These are phyloP conservation scores for Melanaphis sacchari DNA, from an alignment of 1,140 invertebrate species.

Conservation along the genomic window DNA sequence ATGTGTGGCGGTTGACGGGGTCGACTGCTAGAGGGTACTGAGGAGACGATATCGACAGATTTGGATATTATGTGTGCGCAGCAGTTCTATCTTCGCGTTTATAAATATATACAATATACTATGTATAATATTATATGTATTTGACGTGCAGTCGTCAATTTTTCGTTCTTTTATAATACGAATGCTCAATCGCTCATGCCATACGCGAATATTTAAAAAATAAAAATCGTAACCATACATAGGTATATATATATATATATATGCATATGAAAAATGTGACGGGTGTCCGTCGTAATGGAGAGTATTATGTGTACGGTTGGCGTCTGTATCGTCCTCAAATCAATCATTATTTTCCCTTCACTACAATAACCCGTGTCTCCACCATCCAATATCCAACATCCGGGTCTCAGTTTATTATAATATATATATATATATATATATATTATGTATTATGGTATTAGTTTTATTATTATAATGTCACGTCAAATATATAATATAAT, in stretches of 20 bases:
- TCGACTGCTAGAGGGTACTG: background rate
- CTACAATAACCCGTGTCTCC: background rate
- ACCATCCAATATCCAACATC: background rate
- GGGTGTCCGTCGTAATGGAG: conserved; percentile 56
- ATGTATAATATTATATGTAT: background rate
- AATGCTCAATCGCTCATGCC: background rate
- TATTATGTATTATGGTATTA: conserved; percentile 19
- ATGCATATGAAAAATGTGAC: conserved; percentile 47
- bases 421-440: background rate
- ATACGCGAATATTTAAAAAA: background rate
- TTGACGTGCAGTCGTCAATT: conserved; percentile 24
- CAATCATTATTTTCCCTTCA: conserved; percentile 40
- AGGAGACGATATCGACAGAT: background rate
- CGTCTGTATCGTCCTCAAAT: conserved; percentile 45
- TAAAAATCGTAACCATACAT: background rate
- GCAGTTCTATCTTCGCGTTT: background rate
- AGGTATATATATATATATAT: too few relatives aligned
- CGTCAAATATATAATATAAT: conserved; percentile 34
- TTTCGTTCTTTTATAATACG: background rate
- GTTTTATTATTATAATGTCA: conserved; percentile 56
- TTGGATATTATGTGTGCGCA: background rate
- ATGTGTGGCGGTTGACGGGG: background rate
- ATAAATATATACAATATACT: background rate
- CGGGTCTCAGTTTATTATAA: too few relatives aligned
- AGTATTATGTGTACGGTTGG: conserved; percentile 48